phyloP scores from a whole-genome alignment of 2,888 invertebrate genomes.

The Drosophila birchii region DNA sequence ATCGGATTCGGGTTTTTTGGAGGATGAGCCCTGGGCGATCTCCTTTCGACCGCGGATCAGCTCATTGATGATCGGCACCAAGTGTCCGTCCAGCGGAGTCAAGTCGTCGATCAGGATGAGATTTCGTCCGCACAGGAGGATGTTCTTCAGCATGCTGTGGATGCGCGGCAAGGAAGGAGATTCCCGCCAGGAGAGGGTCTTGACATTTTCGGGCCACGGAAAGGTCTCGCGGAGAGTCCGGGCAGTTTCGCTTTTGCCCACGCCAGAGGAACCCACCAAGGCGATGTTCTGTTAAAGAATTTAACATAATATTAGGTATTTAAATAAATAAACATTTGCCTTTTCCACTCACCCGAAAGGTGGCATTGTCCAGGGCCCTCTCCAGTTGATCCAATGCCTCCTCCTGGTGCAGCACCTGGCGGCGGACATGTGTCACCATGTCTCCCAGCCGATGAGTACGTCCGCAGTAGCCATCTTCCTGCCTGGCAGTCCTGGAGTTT shows the following conservation, averaged over 20 bases:
- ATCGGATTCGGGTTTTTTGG: neutral
- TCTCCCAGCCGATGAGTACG: constrained; percentile 44
- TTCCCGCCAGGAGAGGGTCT: constrained; percentile 74
- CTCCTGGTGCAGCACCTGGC: constrained; percentile 64
- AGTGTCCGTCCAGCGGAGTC: constrained; percentile 54
- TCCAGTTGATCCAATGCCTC: constrained; percentile 69
- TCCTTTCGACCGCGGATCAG: constrained; percentile 29
- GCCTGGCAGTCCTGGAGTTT: neutral
- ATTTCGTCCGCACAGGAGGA: constrained; percentile 82
- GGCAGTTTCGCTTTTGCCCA: constrained; percentile 81
- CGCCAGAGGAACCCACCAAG: constrained; percentile 76
- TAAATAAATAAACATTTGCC: neutral
- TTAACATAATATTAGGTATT: too few relatives aligned
- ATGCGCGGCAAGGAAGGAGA: constrained; percentile 23
- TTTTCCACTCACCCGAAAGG: constrained; percentile 25
- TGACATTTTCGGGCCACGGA: constrained; percentile 82
- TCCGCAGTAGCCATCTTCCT: constrained; percentile 70
- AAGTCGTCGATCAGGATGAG: constrained; percentile 82
- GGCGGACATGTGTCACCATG: constrained; percentile 58
- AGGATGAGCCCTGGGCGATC: constrained; percentile 1
- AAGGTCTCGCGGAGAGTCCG: constrained; percentile 68
- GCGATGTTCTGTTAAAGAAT: constrained; percentile 61
- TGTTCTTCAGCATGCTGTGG: constrained; percentile 43
- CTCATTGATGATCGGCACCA: constrained; percentile 66
- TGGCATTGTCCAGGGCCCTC: constrained; percentile 55